Conservation (phyloP, 2,113 vertebrate species). For the Bubo bubo region DNA sequence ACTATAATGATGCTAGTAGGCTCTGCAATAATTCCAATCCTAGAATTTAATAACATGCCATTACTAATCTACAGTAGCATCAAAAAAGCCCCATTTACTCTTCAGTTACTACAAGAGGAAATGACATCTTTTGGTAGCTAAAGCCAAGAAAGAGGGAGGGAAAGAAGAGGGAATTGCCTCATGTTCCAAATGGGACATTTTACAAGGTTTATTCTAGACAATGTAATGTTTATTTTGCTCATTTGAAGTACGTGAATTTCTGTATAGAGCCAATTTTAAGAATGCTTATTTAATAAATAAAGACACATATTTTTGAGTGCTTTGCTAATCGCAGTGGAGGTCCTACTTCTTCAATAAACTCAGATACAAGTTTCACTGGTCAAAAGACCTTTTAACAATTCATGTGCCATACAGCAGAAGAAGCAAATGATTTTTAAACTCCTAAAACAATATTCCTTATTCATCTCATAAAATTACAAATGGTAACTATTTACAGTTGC, state of each 20-base stretch:
- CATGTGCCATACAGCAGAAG: background rate
- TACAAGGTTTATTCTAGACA: background rate
- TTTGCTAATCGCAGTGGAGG: conserved; percentile 7
- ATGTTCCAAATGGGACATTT: background rate
- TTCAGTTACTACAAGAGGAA: conserved; percentile 24
- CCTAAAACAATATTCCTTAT: background rate
- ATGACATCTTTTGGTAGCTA: background rate
- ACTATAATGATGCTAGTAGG: conserved; percentile 1
- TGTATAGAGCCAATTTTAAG: background rate
- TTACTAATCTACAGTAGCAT: conserved; percentile 14
- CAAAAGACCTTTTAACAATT: background rate
- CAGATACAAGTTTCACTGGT: background rate
- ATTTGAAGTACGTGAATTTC: background rate
- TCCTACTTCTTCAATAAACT: background rate
- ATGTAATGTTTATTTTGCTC: background rate
- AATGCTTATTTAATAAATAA: conserved; percentile 53
- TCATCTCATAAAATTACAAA: background rate
- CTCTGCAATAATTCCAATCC: conserved; percentile 27
- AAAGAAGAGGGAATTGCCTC: background rate
- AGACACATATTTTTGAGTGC: background rate
- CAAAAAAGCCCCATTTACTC: conserved; percentile 46
- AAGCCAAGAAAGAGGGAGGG: background rate
- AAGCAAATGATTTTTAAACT: background rate
- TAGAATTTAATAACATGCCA: conserved; percentile 8
- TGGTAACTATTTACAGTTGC: background rate